Conservation (phyloP, 2,797 vertebrate species). For the Antrozous pallidus region DNA sequence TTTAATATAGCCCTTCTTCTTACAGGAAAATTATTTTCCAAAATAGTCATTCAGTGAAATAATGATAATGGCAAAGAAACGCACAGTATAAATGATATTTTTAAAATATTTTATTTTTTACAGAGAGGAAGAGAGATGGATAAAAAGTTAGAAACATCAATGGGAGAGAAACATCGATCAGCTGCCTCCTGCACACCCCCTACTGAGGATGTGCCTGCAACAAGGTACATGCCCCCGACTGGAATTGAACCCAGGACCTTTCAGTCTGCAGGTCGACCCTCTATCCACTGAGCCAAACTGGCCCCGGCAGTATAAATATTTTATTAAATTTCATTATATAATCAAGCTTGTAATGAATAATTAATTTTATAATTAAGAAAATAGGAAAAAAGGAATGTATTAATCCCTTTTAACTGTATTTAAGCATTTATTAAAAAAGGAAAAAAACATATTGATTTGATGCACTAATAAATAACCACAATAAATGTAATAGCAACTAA, state of each 20-base stretch:
- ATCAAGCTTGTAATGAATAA: background rate
- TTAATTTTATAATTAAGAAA: background rate
- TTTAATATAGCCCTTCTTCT: background rate
- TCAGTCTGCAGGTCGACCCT: too few species aligned
- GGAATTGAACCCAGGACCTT: too few species aligned
- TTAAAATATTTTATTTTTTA: too few species aligned
- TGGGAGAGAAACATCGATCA: too few species aligned
- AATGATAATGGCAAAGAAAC: background rate
- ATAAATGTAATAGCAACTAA: background rate
- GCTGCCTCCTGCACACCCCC: too few species aligned
- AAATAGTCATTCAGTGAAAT: slow-evolving; percentile 26
- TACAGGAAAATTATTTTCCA: background rate
- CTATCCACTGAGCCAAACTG: too few species aligned
- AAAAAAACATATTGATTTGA: background rate
- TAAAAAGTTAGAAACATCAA: too few species aligned
- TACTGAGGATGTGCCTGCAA: too few species aligned
- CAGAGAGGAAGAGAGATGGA: too few species aligned
- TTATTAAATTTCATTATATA: slow-evolving; percentile 37
- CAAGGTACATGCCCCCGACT: too few species aligned
- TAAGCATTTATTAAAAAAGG: background rate
- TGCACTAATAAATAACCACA: background rate
- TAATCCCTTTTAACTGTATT: slow-evolving; percentile 7
- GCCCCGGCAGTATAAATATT: too few species aligned
- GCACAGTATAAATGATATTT: background rate
- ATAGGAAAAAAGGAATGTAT: background rate